Base-by-base conservation (phyloP, 2,113 vertebrate species). In the Sciurus niger region DNA sequence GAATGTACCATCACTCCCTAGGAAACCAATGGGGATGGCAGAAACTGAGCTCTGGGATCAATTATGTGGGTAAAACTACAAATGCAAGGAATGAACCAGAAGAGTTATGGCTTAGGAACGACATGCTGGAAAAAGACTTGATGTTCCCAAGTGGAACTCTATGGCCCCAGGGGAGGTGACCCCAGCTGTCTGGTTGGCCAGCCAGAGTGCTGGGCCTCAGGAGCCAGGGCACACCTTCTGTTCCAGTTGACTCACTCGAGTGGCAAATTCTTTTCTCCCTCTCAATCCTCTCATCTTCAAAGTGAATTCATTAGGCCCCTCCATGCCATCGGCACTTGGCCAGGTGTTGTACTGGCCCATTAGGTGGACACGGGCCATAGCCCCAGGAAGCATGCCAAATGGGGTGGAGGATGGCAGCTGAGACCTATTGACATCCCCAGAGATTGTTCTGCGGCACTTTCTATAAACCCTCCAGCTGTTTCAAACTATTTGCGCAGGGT, bases 251-350 rank as follows among this genome's bases (percentile, higher is more conserved):
- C 91, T 98, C 94, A 92, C 92, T 85, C n/a, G 84, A 96, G 77
- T 95, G 92, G 86, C 95, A 96, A 97, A 97, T 97, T 97, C 93
- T 96, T 98, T 95, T 83, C 93, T 92, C 67, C 77, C 40, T 82
- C 94, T 80, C 92, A 94, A 32, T 87, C 72, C 67, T 95, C 95
- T 97, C 95, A 94, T 97, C 97, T 97, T 98, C 98, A 98, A 98
- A 98, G 96, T 84, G 94, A 97, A 97, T 92, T 96, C 93, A 90
- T 94, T 90, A 92, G 96, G 48, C 48, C 73, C 76, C 55, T 60
- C 74, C 88, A 85, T 37, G 89, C 74, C 84, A 53, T 73, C 10
- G 32, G 89, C 80, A 55, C 92, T 95, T 93, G 76, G 86, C 89
- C 95, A 97, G 95, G 95, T 96, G 94, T 94, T 37, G 7, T 14